Evolutionary conservation across 2,113 vertebrate species (phyloP), one percentile per base, ranked within the genome.

Genomic region (Pedionomus torquatus): DNA sequence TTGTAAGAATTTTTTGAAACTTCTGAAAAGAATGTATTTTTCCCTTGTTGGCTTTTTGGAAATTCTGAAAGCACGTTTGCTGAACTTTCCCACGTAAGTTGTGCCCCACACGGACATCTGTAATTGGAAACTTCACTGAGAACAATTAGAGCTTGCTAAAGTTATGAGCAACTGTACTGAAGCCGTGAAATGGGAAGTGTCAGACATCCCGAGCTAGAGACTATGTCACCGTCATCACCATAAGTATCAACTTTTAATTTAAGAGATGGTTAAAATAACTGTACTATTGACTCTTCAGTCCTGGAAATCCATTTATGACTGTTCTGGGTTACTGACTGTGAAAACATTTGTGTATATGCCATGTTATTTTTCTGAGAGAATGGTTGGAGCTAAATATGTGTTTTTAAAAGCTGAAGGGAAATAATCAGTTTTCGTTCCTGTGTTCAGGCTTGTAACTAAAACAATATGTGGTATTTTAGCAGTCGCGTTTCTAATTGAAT

Each of bases 11-110:
- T 70, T 84, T 80, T 93, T 93, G 44, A 70, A 95, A 85, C 71
- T 83, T 83, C 55, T 88, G 68, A 83, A 83, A 88, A 75, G 33
- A 81, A 95, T 37, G 51, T 90, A 64, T 92, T 93, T 96, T 90
- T 78, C 92, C 90, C 88, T 68, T 2, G 65, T 81, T 89, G 88
- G 51, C 60, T 74, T 58, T 86, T 89, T 83, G 72, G 92, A 82
- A 92, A 84, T 94, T 15, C 12, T 57, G 90, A 75, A 93, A 89
- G 72, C 80, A 61, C 11, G 1, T 90, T 94, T 93, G 85, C 90
- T 89, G 85, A 64, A 74, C 68, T 95, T 96, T 95, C 92, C 92
- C 95, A 93, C 3, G 0, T 58, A 57, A 74, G 51, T 39, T 86
- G 58, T 83, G 88, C 90, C 88, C 86, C 83, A n/a, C 55, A 3